Base-by-base conservation (phyloP, 2,797 vertebrate genomes). In the Podarcis siculus region DNA sequence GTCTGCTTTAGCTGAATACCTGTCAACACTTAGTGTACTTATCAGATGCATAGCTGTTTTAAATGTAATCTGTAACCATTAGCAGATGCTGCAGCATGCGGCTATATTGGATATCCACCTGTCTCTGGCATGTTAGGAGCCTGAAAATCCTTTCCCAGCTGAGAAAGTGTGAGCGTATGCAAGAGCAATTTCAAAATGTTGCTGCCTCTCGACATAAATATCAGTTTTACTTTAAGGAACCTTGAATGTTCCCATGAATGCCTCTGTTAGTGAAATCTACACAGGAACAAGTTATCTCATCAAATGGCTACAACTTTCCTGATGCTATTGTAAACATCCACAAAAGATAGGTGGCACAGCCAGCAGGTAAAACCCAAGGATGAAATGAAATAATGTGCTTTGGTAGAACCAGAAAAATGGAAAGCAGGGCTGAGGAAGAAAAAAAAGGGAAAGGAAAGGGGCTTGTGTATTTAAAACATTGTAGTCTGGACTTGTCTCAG, bases 1-100 rank as follows among this genome's bases (percentile, higher is more conserved):
- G 15, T 73, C 86, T 93, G 86, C 49, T 72, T 37, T 49, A 71
- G 42, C 5, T 86, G 71, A 93, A 78, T 35, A 79, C 61, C 80
- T 90, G 69, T 67, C 88, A 95, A 92, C 82, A 73, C 42, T 83
- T 83, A 78, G 76, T 49, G 75, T 66, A 49, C 25, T 90, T 87
- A 83, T 92, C 93, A 89, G 78, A 87, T 88, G 55, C 71, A 75
- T 73, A 35, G 37, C 79, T 82, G 85, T 79, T 87, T 88, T 85
- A 86, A 27, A 77, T 90, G 76, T 17, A 85, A 77, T 21, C 49
- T 90, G 87, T 83, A 79, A 85, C 85, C 86, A 82, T 83, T 58
- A 90, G 79, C 76, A 94, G 92, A 82, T 90, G 35, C 72, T 89
- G 42, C 32, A 35, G 12, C 90, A 81, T 0, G 4, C 75, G 49